These are phyloP conservation scores for Euura saliciscinereae DNA, from an alignment of 1,140 invertebrate genomes.

Conservation along the genomic window DNA sequence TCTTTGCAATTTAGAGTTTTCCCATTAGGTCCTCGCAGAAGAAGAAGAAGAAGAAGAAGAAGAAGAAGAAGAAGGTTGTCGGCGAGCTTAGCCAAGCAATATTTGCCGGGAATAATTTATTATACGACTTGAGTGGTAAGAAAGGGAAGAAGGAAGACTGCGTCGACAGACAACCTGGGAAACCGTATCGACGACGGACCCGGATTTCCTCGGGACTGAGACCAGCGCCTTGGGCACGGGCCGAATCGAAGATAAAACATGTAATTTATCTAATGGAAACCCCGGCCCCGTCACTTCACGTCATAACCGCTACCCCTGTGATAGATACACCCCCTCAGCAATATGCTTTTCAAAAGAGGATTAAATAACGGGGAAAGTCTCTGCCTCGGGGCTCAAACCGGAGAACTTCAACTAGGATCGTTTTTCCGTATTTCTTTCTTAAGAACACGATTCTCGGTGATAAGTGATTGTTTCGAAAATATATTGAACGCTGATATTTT, in stretches of 20 bases:
- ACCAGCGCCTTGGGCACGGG: not conserved
- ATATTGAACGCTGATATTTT: no score
- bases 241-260: not conserved
- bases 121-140: not conserved
- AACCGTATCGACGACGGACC: not conserved
- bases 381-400: no score
- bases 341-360: not conserved
- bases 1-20: conserved; percentile 7
- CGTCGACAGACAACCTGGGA: not conserved
- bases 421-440: no score
- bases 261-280: conserved; percentile 7
- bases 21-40: not conserved
- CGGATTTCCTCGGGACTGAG: not conserved
- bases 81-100: not conserved
- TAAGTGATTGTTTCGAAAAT: no score
- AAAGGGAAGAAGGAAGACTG: not conserved
- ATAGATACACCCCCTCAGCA: not conserved
- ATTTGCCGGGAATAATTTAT: not conserved
- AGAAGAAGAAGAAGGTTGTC: conserved; percentile 5
- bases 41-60: conserved; percentile 7
- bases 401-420: no score
- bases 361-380: no score
- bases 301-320: not conserved
- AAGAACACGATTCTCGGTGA: no score
- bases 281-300: not conserved